Percentiles rank a stretch among this genome's conserved stretches.
phyloP scores from a whole-genome alignment of 2,888 invertebrate species.

The Brassicogethes aeneus region DNA sequence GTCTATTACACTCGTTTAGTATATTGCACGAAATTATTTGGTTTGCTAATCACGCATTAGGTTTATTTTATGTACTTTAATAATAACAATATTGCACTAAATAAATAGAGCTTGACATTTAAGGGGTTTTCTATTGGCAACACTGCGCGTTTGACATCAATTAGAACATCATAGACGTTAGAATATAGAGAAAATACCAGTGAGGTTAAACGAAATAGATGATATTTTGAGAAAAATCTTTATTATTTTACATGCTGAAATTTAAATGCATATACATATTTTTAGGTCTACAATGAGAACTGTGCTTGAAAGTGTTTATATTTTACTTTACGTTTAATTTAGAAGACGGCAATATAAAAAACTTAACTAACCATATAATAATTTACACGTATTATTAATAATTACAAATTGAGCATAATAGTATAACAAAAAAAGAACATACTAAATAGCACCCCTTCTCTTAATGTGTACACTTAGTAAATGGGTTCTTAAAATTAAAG shows the following conservation, averaged over 20 bases:
- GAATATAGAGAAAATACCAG: no score
- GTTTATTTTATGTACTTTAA: not conserved
- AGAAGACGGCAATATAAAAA: conserved; percentile 7
- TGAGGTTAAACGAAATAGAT: no score
- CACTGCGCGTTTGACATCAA: no score
- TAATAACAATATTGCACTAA: not conserved
- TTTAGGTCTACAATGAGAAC: conserved; percentile 3
- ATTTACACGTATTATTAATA: conserved; percentile 7
- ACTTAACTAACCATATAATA: conserved; percentile 9
- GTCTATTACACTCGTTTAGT: not conserved
- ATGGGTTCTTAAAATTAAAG: no score
- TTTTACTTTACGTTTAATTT: conserved; percentile 3
- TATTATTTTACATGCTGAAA: conserved; percentile 11
- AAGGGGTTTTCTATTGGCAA: not conserved
- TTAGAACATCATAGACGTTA: no score
- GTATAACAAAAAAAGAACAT: no score
- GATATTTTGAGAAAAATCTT: not conserved
- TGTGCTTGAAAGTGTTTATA: conserved; percentile 6
- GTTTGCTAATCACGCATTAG: not conserved
- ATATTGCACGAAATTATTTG: not conserved
- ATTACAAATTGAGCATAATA: not conserved
- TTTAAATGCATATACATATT: conserved; percentile 10
- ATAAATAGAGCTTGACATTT: not conserved
- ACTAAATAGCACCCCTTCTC: no score
- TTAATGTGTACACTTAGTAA: no score